Percentiles rank a stretch among this genome's conserved stretches.
Conservation (phyloP, 2,888 invertebrate species). For the Ditula angustiorana region DNA sequence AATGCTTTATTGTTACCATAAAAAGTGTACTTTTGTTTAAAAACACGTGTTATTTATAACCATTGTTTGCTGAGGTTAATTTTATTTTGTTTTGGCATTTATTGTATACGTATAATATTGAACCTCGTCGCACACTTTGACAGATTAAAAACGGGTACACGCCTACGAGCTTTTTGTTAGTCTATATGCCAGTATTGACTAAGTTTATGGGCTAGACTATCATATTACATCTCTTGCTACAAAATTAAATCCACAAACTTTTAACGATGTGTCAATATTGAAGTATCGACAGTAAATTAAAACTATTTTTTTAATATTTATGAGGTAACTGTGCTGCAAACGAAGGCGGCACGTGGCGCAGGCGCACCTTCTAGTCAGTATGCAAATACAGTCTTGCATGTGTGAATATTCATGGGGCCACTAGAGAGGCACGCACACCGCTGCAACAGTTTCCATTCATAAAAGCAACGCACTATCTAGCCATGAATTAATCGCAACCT, state of each 20-base stretch:
- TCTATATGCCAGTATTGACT: no score
- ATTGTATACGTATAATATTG: no score
- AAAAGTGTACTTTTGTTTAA: no score
- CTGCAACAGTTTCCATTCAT: conserved; percentile 77
- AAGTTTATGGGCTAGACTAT: conserved; percentile 1
- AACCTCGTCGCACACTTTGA: no score
- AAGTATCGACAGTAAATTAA: conserved; percentile 52
- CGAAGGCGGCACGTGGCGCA: conserved; percentile 75
- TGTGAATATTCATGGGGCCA: conserved; percentile 61
- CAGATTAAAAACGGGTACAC: no score
- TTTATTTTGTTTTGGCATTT: no score
- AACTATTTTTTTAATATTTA: conserved; percentile 79
- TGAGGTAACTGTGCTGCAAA: conserved; percentile 76
- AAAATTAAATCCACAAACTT: conserved; percentile 30
- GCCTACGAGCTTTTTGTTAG: no score
- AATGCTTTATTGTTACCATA: no score
- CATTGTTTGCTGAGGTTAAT: no score
- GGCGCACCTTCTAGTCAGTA: conserved; percentile 76
- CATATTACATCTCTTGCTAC: conserved; percentile 24
- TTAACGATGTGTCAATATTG: conserved; percentile 39
- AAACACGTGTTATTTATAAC: no score
- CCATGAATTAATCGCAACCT: conserved; percentile 86
- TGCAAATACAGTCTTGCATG: conserved; percentile 69
- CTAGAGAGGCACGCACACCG: conserved; percentile 66
- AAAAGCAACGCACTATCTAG: conserved; percentile 81